These are phyloP conservation scores for Sardina pilchardus DNA, from an alignment of 2,113 vertebrate genomes.

Conservation along the genomic window DNA sequence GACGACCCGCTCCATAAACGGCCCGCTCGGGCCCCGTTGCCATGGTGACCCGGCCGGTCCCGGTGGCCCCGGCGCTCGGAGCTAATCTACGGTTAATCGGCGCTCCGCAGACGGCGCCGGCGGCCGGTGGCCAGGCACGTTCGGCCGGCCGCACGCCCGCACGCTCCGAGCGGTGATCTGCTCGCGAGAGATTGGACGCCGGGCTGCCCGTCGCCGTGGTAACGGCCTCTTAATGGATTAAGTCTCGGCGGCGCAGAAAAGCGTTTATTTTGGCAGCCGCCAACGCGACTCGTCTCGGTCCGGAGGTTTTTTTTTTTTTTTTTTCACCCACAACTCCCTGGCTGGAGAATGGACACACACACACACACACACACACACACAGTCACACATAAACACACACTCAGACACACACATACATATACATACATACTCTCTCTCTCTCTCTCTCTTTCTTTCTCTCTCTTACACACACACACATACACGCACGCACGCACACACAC, in stretches of 20 bases:
- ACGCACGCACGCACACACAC: too few species aligned
- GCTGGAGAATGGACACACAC: too few species aligned
- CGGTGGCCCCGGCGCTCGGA: conserved; percentile 5
- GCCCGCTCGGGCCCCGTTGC: too few species aligned
- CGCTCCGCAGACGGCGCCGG: conserved; percentile 13
- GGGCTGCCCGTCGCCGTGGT: background rate
- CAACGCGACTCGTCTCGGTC: background rate
- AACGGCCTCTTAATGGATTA: conserved; percentile 47
- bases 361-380: too few species aligned
- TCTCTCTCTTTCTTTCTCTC: too few species aligned
- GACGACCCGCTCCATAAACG: too few species aligned
- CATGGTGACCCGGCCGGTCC: background rate
- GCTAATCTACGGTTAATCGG: conserved; percentile 44
- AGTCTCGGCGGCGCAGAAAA: conserved; percentile 43
- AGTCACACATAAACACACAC: too few species aligned
- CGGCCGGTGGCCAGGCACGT: background rate
- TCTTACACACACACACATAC: too few species aligned
- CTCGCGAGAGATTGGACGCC: conserved; percentile 30
- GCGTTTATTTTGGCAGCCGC: conserved; percentile 45
- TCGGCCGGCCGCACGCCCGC: conserved; percentile 19
- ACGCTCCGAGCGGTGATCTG: conserved; percentile 40
- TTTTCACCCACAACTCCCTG: too few species aligned
- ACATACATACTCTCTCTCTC: too few species aligned
- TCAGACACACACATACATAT: too few species aligned
- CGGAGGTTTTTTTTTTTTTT: too few species aligned